Evolutionary conservation across 1,140 invertebrate genomes (phyloP).

Genomic region (Lordiphosa stackelbergi): DNA sequence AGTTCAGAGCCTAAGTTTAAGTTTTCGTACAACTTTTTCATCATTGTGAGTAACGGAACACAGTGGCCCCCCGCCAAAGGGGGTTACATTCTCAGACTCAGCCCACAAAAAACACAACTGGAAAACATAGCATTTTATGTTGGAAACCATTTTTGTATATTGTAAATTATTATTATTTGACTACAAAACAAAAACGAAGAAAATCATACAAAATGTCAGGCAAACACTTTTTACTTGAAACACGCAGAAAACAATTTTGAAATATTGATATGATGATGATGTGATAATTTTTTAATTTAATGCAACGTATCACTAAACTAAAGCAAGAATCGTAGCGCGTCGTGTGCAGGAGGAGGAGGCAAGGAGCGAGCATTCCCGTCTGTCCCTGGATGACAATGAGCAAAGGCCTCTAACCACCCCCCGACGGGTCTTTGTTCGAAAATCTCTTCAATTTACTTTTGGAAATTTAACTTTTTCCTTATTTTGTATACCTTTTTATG

Average conservation of each 20-base stretch:
- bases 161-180: slow-evolving; percentile 58
- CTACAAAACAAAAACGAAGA: slow-evolving; percentile 16
- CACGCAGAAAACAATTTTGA: slow-evolving; percentile 47
- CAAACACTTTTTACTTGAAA: slow-evolving; percentile 56
- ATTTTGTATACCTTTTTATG: slow-evolving; percentile 57
- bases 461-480: slow-evolving; percentile 39
- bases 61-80: slow-evolving; percentile 10
- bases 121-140: slow-evolving; percentile 22
- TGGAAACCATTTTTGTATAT: background rate
- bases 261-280: slow-evolving; percentile 39
- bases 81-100: slow-evolving; percentile 19
- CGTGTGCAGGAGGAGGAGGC: slow-evolving; percentile 17
- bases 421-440: slow-evolving; percentile 37
- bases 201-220: slow-evolving; percentile 17
- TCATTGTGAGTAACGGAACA: slow-evolving; percentile 3
- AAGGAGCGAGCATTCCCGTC: slow-evolving; percentile 63
- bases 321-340: slow-evolving; percentile 44
- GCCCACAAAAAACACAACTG: slow-evolving; percentile 11
- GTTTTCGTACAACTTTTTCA: slow-evolving; percentile 56
- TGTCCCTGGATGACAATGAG: slow-evolving; percentile 53
- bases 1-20: slow-evolving; percentile 65
- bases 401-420: slow-evolving; percentile 14
- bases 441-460: slow-evolving; percentile 52
- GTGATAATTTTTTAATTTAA: slow-evolving; percentile 72
- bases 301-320: slow-evolving; percentile 60